These are phyloP conservation scores for Eurytoma adleriae DNA, from an alignment of 2,888 invertebrate genomes.

Conservation along the genomic window DNA sequence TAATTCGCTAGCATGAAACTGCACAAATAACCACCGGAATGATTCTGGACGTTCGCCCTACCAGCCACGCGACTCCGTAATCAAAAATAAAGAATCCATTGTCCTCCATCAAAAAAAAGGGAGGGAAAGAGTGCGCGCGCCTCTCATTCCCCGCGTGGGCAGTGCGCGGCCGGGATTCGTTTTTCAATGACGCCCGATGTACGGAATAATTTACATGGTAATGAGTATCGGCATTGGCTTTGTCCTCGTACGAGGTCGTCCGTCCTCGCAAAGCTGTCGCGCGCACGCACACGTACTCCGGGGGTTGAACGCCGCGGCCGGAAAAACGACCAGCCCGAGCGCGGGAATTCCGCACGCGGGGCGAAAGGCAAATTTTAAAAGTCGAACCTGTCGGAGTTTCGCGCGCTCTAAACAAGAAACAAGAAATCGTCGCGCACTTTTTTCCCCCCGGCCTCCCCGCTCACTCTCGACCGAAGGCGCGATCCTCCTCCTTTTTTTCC, in stretches of 20 bases:
- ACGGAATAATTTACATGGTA: constrained; percentile 61
- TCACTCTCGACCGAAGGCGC: not conserved
- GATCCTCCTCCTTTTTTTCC: too few species aligned
- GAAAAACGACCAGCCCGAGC: not conserved
- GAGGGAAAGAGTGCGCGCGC: too few species aligned
- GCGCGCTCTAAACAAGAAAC: constrained; percentile 39
- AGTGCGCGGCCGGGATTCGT: constrained; percentile 46
- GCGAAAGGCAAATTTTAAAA: constrained; percentile 52
- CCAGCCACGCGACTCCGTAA: too few species aligned
- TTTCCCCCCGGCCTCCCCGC: not conserved
- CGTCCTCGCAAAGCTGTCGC: constrained; percentile 30
- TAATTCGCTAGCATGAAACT: too few species aligned
- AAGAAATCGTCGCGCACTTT: constrained; percentile 39
- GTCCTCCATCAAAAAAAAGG: too few species aligned
- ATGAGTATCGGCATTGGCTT: constrained; percentile 61
- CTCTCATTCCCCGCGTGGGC: too few species aligned
- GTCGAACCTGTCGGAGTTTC: constrained; percentile 45
- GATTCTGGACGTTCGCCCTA: too few species aligned
- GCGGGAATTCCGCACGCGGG: not conserved
- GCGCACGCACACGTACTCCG: constrained; percentile 14
- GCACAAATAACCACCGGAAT: too few species aligned
- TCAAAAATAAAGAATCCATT: too few species aligned
- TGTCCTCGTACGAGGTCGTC: constrained; percentile 11
- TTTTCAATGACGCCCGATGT: constrained; percentile 56
- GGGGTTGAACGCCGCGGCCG: not conserved